Conservation (phyloP, 2,888 invertebrate genomes). For the Melinopterus prodromus region DNA sequence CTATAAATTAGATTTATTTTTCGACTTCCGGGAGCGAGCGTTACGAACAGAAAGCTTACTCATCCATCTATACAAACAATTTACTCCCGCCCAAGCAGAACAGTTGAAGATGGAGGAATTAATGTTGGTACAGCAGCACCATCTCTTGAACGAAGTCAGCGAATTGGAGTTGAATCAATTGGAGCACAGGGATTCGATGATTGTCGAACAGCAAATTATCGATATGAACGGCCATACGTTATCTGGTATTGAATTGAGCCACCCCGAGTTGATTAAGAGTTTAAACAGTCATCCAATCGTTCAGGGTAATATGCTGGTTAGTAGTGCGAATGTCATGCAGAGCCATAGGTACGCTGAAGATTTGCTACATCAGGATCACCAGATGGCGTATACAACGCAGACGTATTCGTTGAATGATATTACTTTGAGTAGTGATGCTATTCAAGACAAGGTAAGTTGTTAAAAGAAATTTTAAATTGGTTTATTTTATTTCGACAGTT, state of each 20-base stretch:
- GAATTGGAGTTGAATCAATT: slow-evolving; percentile 54
- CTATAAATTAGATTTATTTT: slow-evolving; percentile 65
- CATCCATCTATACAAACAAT: slow-evolving; percentile 55
- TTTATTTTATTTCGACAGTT: too few relatives aligned
- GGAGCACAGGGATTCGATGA: slow-evolving; percentile 51
- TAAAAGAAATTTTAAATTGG: background rate
- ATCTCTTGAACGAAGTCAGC: slow-evolving; percentile 51
- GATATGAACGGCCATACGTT: slow-evolving; percentile 52
- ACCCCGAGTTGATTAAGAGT: slow-evolving; percentile 55
- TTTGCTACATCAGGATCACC: slow-evolving; percentile 52
- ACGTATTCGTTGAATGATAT: slow-evolving; percentile 41
- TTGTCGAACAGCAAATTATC: slow-evolving; percentile 55
- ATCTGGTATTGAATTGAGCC: slow-evolving; percentile 54
- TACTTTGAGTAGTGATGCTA: slow-evolving; percentile 31
- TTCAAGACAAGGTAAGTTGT: slow-evolving; percentile 30
- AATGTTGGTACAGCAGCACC: slow-evolving; percentile 54
- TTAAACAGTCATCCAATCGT: slow-evolving; percentile 54
- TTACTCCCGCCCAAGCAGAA: slow-evolving; percentile 43
- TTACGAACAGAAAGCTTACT: slow-evolving; percentile 65
- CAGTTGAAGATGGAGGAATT: slow-evolving; percentile 48
- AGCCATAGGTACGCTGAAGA: slow-evolving; percentile 49
- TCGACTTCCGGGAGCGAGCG: slow-evolving; percentile 66
- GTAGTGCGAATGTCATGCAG: slow-evolving; percentile 42
- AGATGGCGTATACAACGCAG: slow-evolving; percentile 42
- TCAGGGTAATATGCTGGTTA: slow-evolving; percentile 49